A percentile compares a stretch with the other conserved stretches of the same genome.
Conservation (phyloP, 2,888 invertebrate genomes). For the Azorinus chamasolen region DNA sequence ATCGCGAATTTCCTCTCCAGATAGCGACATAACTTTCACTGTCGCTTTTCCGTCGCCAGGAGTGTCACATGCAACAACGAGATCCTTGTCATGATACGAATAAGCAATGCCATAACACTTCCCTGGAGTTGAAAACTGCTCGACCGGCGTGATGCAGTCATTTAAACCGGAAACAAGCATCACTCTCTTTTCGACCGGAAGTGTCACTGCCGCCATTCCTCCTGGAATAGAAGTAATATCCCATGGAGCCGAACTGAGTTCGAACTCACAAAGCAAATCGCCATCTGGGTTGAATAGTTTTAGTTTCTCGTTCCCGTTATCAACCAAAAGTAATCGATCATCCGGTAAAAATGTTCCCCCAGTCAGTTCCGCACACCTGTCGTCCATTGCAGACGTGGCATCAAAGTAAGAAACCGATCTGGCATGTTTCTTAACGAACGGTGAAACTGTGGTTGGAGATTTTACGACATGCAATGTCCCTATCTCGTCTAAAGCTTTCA, state of each 20-base stretch:
- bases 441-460: slow-evolving; percentile 48
- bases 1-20: slow-evolving; percentile 54
- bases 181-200: slow-evolving; percentile 63
- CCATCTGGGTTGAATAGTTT: slow-evolving; percentile 62
- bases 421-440: slow-evolving; percentile 60
- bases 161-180: slow-evolving; percentile 49
- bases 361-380: slow-evolving; percentile 60
- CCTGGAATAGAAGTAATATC: slow-evolving; percentile 61
- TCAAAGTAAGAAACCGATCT: slow-evolving; percentile 39
- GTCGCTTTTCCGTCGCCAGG: slow-evolving; percentile 49
- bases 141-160: slow-evolving; percentile 62
- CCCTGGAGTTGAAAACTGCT: slow-evolving; percentile 58
- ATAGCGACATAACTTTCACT: slow-evolving; percentile 52
- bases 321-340: slow-evolving; percentile 56
- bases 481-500: slow-evolving; percentile 59
- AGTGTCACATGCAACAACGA: slow-evolving; percentile 59
- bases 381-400: slow-evolving; percentile 62
- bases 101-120: slow-evolving; percentile 65
- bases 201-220: slow-evolving; percentile 63
- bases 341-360: slow-evolving; percentile 63
- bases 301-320: slow-evolving; percentile 59
- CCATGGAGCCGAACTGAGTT: slow-evolving; percentile 60
- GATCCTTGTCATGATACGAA: slow-evolving; percentile 53
- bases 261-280: slow-evolving; percentile 56
- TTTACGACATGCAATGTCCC: slow-evolving; percentile 50